These are phyloP conservation scores for Corapipo altera DNA, from an alignment of 2,113 vertebrate genomes.

Conservation along the genomic window DNA sequence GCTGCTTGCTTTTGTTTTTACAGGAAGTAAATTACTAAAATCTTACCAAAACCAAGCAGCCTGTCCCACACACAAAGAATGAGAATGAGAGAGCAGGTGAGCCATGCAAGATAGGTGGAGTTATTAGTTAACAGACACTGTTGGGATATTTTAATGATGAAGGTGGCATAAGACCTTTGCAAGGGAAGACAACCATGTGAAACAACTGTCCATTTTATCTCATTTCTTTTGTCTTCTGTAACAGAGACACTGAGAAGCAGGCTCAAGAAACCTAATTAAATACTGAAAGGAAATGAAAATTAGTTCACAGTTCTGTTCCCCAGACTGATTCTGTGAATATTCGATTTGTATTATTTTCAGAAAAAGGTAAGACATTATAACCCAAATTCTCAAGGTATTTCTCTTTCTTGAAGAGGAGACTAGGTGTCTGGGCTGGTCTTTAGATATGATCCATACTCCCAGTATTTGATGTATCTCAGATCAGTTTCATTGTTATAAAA, in stretches of 20 bases:
- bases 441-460: background rate
- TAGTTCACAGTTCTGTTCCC: constrained; percentile 58
- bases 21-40: background rate
- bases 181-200: background rate
- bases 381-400: constrained; percentile 58
- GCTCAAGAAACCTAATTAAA: constrained; percentile 47
- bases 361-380: constrained; percentile 54
- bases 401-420: constrained; percentile 29
- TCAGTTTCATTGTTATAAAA: background rate
- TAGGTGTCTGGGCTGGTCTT: constrained; percentile 25
- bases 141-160: background rate
- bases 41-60: background rate
- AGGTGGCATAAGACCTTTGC: background rate
- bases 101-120: background rate
- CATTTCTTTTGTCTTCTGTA: constrained; percentile 60
- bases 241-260: constrained; percentile 47
- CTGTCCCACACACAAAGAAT: background rate
- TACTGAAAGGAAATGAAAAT: constrained; percentile 67
- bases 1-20: background rate
- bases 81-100: background rate
- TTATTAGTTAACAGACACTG: background rate
- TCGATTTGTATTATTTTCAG: constrained; percentile 67
- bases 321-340: constrained; percentile 42
- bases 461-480: background rate
- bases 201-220: constrained; percentile 61